Conservation (phyloP, 2,888 invertebrate genomes). For the Aquatica leii region DNA sequence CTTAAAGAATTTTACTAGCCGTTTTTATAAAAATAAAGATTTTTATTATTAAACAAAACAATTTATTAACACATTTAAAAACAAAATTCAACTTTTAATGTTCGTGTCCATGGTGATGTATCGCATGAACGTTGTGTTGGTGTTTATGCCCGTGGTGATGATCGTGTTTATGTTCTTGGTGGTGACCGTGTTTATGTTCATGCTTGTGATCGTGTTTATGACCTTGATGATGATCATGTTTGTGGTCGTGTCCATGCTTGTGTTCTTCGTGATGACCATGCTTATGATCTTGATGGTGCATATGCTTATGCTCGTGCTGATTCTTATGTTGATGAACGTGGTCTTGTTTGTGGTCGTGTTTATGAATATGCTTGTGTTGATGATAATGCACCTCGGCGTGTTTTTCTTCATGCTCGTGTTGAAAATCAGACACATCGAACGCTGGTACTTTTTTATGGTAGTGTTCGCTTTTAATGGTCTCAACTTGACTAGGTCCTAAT, state of each 20-base stretch:
- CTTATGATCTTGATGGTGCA: conserved; percentile 40
- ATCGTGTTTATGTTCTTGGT: conserved; percentile 37
- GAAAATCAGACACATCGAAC: conserved; percentile 43
- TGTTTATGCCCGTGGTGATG: conserved; percentile 34
- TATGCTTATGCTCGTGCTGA: conserved; percentile 46
- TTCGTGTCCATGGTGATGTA: conserved; percentile 39
- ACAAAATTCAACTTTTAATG: not conserved
- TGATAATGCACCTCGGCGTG: conserved; percentile 47
- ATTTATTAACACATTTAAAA: too few species aligned
- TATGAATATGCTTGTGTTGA: conserved; percentile 51
- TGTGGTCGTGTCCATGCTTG: conserved; percentile 26
- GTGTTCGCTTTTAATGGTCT: conserved; percentile 48
- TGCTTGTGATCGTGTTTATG: conserved; percentile 43
- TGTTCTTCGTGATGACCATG: conserved; percentile 39
- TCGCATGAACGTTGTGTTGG: conserved; percentile 21
- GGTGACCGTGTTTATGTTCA: conserved; percentile 39
- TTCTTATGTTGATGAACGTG: conserved; percentile 52
- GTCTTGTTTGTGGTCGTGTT: conserved; percentile 53
- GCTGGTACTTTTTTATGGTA: conserved; percentile 49
- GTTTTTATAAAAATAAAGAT: too few species aligned
- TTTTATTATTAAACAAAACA: too few species aligned
- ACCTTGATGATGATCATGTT: conserved; percentile 32
- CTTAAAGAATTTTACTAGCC: too few species aligned
- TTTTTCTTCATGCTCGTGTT: conserved; percentile 36
- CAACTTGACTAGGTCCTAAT: conserved; percentile 49